Percentiles rank a stretch among this genome's conserved stretches.
Evolutionary conservation across 2,797 vertebrate genomes (phyloP).

Genomic region (Lithobates pipiens): DNA sequence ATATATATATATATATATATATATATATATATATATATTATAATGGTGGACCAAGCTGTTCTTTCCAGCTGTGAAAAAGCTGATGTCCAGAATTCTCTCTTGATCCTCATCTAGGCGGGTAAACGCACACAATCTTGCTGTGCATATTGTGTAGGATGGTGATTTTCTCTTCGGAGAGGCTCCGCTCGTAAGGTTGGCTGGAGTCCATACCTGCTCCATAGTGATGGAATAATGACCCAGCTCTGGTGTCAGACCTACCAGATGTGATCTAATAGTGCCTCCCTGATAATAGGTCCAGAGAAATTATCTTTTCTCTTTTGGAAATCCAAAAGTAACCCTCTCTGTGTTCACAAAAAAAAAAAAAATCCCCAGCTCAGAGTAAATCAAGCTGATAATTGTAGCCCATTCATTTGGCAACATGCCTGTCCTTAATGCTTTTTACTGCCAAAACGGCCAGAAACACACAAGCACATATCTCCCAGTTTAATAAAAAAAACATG

Average conservation of each 20-base stretch:
- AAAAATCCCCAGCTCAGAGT: conserved; percentile 43
- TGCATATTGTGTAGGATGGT: conserved; percentile 15
- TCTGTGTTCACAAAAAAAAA: conserved; percentile 11
- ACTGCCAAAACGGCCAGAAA: conserved; percentile 31
- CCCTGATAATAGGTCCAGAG: conserved; percentile 43
- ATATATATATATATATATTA: no score
- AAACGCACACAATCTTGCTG: background rate
- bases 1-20: no score
- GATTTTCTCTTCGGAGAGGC: conserved; percentile 48
- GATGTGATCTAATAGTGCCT: conserved; percentile 48
- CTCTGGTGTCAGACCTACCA: conserved; percentile 45
- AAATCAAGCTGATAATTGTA: conserved; percentile 54
- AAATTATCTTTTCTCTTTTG: conserved; percentile 55
- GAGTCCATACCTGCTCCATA: conserved; percentile 36
- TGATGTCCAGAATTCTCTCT: background rate
- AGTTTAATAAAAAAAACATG: background rate
- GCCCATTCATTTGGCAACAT: conserved; percentile 44
- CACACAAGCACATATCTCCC: background rate
- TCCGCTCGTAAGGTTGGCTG: conserved; percentile 40
- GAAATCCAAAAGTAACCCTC: conserved; percentile 38
- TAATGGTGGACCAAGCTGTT: background rate
- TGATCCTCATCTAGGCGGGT: conserved; percentile 5
- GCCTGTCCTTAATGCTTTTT: conserved; percentile 29
- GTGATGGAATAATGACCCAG: conserved; percentile 49
- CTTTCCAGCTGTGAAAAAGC: background rate